Percentiles rank a stretch among this genome's conserved stretches.
Conservation (phyloP, 1,140 invertebrate genomes). For the Ceratina calcarata region DNA sequence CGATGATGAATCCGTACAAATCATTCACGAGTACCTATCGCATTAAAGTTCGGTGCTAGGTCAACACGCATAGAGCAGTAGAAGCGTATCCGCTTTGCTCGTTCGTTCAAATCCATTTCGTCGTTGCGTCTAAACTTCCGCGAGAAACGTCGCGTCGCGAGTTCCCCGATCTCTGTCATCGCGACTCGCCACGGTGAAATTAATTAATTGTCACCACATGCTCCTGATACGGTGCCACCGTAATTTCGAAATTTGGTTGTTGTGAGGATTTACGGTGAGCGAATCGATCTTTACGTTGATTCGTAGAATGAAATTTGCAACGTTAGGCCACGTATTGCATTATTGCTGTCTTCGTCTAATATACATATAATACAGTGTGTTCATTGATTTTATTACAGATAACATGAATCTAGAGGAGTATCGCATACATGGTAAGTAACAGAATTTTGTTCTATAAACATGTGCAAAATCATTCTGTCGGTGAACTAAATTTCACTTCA, state of each 20-base stretch:
- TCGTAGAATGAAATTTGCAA: no score
- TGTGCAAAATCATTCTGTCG: no score
- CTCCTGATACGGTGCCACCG: slow-evolving; percentile 75
- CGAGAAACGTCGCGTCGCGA: not conserved
- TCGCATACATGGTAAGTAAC: slow-evolving; percentile 78
- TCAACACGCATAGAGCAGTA: slow-evolving; percentile 55
- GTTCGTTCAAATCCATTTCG: slow-evolving; percentile 30
- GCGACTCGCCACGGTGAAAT: not conserved
- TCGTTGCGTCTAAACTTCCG: slow-evolving; percentile 20
- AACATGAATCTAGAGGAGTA: slow-evolving; percentile 81
- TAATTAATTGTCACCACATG: slow-evolving; percentile 66
- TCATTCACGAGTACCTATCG: slow-evolving; percentile 58
- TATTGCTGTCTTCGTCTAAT: not conserved
- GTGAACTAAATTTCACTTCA: no score
- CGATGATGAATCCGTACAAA: slow-evolving; percentile 80
- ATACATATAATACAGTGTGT: not conserved
- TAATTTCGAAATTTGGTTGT: slow-evolving; percentile 78
- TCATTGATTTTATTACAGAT: slow-evolving; percentile 51
- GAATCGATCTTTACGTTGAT: not conserved
- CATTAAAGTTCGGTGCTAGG: slow-evolving; percentile 63
- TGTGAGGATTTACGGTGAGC: slow-evolving; percentile 65
- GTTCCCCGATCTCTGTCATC: not conserved
- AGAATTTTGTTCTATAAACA: not conserved
- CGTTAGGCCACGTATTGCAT: not conserved
- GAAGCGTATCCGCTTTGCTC: slow-evolving; percentile 10